These are phyloP conservation scores for Drosophila anomalata DNA, from an alignment of 2,888 invertebrate species.

Conservation along the genomic window DNA sequence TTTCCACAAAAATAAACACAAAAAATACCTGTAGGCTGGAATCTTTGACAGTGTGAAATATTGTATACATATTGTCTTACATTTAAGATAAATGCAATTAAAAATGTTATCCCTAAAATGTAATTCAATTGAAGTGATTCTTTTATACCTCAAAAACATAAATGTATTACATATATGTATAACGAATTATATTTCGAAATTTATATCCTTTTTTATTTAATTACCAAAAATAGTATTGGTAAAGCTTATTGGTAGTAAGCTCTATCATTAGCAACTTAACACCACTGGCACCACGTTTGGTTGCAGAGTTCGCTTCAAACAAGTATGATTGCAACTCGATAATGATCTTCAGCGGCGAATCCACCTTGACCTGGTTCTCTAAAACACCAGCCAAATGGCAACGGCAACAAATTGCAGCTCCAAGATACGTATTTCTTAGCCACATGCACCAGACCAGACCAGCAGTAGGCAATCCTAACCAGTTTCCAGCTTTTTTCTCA, in stretches of 20 bases:
- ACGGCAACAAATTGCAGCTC: conserved; percentile 42
- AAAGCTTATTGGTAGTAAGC: too few relatives aligned
- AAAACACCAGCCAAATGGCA: conserved; percentile 46
- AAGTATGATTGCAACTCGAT: conserved; percentile 47
- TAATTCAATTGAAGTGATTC: too few relatives aligned
- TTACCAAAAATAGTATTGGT: too few relatives aligned
- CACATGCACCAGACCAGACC: conserved; percentile 40
- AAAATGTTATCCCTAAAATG: neutral
- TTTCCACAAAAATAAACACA: conserved; percentile 23
- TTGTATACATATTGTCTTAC: neutral
- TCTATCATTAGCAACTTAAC: too few relatives aligned
- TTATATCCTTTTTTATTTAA: too few relatives aligned
- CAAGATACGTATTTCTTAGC: conserved; percentile 32
- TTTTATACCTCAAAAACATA: too few relatives aligned
- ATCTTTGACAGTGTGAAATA: conserved; percentile 13
- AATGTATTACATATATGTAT: too few relatives aligned
- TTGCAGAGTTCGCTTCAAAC: conserved; percentile 37
- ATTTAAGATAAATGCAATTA: neutral
- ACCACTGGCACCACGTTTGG: conserved; percentile 14
- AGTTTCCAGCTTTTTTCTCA: conserved; percentile 37
- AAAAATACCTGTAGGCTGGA: conserved; percentile 37
- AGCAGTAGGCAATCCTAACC: conserved; percentile 12
- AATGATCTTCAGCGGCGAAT: conserved; percentile 62
- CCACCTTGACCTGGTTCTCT: conserved; percentile 74
- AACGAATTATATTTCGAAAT: too few relatives aligned